Evolutionary conservation across 2,888 invertebrate species (phyloP), one percentile per base, ranked within the genome.

Genomic region (Lathronympha strigana): DNA sequence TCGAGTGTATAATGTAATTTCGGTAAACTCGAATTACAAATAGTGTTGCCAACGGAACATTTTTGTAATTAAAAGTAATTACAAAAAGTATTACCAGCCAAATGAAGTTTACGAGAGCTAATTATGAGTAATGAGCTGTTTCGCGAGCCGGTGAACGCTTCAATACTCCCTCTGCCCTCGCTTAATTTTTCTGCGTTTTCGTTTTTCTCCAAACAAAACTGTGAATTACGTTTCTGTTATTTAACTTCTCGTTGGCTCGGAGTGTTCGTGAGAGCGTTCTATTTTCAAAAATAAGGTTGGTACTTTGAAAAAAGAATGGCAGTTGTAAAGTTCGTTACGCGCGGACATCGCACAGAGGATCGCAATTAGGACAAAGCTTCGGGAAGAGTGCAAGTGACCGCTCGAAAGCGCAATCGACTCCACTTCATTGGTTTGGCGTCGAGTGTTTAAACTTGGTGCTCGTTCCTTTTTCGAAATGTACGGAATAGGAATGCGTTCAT

Each of bases 121-220:
- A 89, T 89, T 88, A 87, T 85, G 84, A 89, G 79, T 83, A 84
- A 88, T 84, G 82, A 82, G 81, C 80, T 79, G 76, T 77, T 81
- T 75, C 76, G 72, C 72, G 71, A 70, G 72, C 63, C 68, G 68
- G 70, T 71, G 76, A 77, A 77, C 73, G 69, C 77, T 83, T 80
- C 78, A 77, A 82, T 83, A 81, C 77, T 76, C 74, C 72, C 71
- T 73, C 76, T 76, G 76, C 72, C 70, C 67, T 73, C 73, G 75
- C 73, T 74, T 69, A 71, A 75, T 77, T 73, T 75, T 80, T 80
- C 82, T 80, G 80, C 80, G 76, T 79, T 78, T 71, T 71, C 70
- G 67, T 69, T 72, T 68, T 58, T 40, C 50, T 60, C 53, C 23
- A 60, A 67, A 63, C 63, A 51, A 54, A 63, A 63, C 63, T 55